Conservation (phyloP, 2,888 invertebrate species). For the Apotomis betuletana region DNA sequence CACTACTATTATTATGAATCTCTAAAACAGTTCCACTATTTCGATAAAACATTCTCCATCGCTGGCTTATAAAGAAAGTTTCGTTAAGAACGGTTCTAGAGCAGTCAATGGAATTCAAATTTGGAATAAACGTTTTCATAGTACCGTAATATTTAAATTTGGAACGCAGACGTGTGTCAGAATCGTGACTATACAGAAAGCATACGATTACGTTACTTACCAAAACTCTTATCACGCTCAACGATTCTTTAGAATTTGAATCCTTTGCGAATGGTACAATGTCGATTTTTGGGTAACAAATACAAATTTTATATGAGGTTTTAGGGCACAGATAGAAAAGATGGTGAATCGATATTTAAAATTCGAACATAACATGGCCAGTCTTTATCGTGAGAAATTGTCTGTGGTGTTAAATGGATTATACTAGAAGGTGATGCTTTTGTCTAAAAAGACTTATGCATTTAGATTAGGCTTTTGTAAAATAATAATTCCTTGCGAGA, state of each 20-base stretch:
- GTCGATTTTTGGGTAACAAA: neutral
- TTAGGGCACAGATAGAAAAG: neutral
- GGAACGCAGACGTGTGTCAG: conserved; percentile 50
- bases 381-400: conserved; percentile 38
- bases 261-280: no score
- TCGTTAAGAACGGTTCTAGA: no score
- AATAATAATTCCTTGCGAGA: no score
- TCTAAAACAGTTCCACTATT: neutral
- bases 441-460: neutral
- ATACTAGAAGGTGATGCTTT: neutral
- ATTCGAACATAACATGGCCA: conserved; percentile 32
- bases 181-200: conserved; percentile 54
- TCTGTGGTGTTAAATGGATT: conserved; percentile 13
- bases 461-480: neutral
- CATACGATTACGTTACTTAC: conserved; percentile 37
- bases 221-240: conserved; percentile 7
- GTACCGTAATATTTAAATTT: conserved; percentile 44
- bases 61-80: neutral
- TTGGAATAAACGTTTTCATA: neutral
- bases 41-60: neutral
- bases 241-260: neutral
- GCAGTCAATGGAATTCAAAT: conserved; percentile 1
- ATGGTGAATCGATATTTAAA: conserved; percentile 40
- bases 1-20: neutral
- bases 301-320: neutral